A percentile compares a stretch with the other conserved stretches of the same genome.
These are phyloP conservation scores for Lepidotrigona ventralis DNA, from an alignment of 1,140 invertebrate genomes.

Conservation along the genomic window DNA sequence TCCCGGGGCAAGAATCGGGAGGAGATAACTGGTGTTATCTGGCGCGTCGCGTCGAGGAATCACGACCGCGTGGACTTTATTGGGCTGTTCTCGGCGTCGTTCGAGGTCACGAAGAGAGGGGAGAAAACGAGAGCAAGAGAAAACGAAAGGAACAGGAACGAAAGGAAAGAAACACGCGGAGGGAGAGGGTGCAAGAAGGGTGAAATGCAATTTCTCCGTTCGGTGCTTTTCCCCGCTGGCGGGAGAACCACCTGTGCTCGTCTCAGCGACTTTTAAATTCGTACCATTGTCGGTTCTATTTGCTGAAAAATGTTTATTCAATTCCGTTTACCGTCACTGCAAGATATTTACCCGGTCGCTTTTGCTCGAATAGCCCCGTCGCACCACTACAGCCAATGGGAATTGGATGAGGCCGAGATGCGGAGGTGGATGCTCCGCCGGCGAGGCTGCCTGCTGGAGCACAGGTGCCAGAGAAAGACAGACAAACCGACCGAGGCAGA, in stretches of 20 bases:
- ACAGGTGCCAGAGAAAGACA: background rate
- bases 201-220: conserved; percentile 77
- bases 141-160: background rate
- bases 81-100: background rate
- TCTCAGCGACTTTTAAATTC: conserved; percentile 78
- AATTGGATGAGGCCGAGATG: conserved; percentile 58
- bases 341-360: conserved; percentile 74
- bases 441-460: background rate
- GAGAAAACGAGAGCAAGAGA: background rate
- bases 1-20: conserved; percentile 66
- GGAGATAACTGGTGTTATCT: conserved; percentile 60
- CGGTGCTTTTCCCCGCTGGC: conserved; percentile 62
- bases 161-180: conserved; percentile 10
- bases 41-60: conserved; percentile 35
- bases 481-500: background rate
- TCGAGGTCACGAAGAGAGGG: background rate
- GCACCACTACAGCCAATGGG: conserved; percentile 54
- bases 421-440: conserved; percentile 5
- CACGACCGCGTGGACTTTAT: conserved; percentile 29
- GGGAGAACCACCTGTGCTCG: conserved; percentile 72
- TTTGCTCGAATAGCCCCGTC: conserved; percentile 61
- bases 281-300: conserved; percentile 76
- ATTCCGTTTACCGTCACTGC: conserved; percentile 74
- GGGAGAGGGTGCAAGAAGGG: background rate
- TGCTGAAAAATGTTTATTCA: conserved; percentile 79